Evolutionary conservation across 2,797 vertebrate genomes (phyloP).

Genomic region (Anas bahamensis): DNA sequence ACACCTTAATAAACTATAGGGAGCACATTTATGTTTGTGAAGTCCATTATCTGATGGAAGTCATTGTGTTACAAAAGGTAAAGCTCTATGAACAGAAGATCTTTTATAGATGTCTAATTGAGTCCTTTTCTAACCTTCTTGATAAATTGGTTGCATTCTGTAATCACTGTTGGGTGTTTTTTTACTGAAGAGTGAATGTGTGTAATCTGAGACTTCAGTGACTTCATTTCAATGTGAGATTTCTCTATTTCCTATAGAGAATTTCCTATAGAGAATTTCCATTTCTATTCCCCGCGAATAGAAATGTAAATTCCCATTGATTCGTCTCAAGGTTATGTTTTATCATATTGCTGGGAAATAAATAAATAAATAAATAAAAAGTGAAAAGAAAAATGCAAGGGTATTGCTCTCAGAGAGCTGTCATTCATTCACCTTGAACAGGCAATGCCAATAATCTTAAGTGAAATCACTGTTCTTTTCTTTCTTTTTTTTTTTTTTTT

Average conservation of each 20-base stretch:
- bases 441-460: neutral
- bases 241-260: neutral
- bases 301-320: neutral
- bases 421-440: neutral
- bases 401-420: neutral
- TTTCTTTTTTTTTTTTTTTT: neutral
- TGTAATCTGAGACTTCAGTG: neutral
- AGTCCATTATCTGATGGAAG: neutral
- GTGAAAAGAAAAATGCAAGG: neutral
- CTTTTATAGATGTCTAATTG: neutral
- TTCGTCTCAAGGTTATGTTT: neutral
- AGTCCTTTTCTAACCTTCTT: neutral
- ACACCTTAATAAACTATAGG: neutral
- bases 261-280: too few relatives aligned
- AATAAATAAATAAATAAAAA: neutral
- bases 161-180: neutral
- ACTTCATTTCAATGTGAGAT: neutral
- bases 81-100: neutral
- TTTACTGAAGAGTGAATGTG: neutral
- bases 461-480: neutral
- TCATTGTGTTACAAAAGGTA: neutral
- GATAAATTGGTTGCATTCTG: neutral
- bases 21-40: neutral
- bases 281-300: neutral
- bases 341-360: neutral